phyloP scores from a whole-genome alignment of 2,797 vertebrate species.

The Anguilla anguilla region DNA sequence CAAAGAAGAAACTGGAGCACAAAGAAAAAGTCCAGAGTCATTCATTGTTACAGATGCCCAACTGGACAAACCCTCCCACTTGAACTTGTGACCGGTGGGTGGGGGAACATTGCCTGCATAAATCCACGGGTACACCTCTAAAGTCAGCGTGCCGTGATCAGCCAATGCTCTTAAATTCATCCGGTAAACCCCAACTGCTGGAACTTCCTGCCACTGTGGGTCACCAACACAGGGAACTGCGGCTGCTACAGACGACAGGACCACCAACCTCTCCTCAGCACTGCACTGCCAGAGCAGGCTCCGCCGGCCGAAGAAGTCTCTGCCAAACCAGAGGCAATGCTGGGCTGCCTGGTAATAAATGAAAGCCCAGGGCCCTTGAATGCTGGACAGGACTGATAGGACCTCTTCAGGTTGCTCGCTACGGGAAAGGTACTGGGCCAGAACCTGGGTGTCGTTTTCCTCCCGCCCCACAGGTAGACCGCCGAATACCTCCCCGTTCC shows the following conservation, averaged over 20 bases:
- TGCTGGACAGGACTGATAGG: slow-evolving; percentile 72
- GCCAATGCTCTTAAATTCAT: slow-evolving; percentile 74
- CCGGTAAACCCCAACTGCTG: slow-evolving; percentile 84
- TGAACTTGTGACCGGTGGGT: slow-evolving; percentile 31
- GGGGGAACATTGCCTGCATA: slow-evolving; percentile 28
- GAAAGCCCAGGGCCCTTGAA: slow-evolving; percentile 88
- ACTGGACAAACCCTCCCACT: slow-evolving; percentile 63
- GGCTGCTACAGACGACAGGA: slow-evolving; percentile 76
- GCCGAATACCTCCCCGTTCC: slow-evolving; percentile 93
- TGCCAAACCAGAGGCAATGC: slow-evolving; percentile 89
- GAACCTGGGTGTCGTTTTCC: slow-evolving; percentile 83
- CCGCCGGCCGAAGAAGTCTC: slow-evolving; percentile 91
- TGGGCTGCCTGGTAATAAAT: slow-evolving; percentile 84
- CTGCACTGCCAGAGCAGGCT: slow-evolving; percentile 89
- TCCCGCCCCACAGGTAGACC: slow-evolving; percentile 72
- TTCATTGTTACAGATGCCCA: slow-evolving; percentile 63
- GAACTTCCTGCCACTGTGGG: slow-evolving; percentile 83
- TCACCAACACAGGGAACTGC: slow-evolving; percentile 28
- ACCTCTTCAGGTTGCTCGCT: slow-evolving; percentile 72
- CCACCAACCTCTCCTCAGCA: slow-evolving; percentile 53
- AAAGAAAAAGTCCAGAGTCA: slow-evolving; percentile 64
- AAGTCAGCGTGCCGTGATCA: slow-evolving; percentile 55
- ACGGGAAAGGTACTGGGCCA: slow-evolving; percentile 72
- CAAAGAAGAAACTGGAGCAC: slow-evolving; percentile 75
- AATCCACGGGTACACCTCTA: slow-evolving; percentile 83